Evolutionary conservation across 2,113 vertebrate genomes (phyloP), one percentile per base, ranked within the genome.

Genomic region (Elachura formosa): DNA sequence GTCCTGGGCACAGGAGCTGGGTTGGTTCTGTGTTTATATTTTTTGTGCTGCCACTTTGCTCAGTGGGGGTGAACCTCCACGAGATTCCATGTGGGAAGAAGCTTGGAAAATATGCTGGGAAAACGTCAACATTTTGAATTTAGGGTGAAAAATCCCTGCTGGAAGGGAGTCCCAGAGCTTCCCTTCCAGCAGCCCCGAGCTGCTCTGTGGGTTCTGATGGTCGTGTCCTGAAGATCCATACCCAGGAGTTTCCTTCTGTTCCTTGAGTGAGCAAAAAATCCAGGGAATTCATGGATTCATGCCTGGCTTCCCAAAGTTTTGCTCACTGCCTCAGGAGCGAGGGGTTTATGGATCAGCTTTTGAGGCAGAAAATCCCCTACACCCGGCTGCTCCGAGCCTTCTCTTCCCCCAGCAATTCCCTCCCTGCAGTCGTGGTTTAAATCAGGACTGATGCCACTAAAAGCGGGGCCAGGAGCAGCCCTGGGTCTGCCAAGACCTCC

Each of bases 1-100:
- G 26, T 67, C 46, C 48, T 19, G 40, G 69, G 55, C 78, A 56
- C 31, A 3, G 6, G 51, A 12, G n/a, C 2, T 46, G 28, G 33
- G 26, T 10, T 34, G 67, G 52, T 6, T 67, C n/a, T n/a, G n/a
- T n/a, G n/a, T n/a, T n/a, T n/a, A n/a, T n/a, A n/a, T 82, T 38
- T 33, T 67, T 2, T 86, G 66, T 6, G 11, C 48, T 54, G 2
- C 28, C 40, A n/a, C 17, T 79, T 88, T 56, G 0, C 75, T 12
- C 52, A 3, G 33, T 6, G 59, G 28, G 77, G 59, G 33, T 16
- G 36, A 31, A 29, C 43, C 40, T 45, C 7, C 11, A 0, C 0
- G 0, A 59, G 91, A 40, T 62, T 55, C 89, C 59, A 1, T 7
- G 2, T 0, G 9, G 48, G 31, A 69, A 61, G 11, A 3, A 18